Evolutionary conservation across 2,888 invertebrate species (phyloP).

Genomic region (Platycheirus albimanus): DNA sequence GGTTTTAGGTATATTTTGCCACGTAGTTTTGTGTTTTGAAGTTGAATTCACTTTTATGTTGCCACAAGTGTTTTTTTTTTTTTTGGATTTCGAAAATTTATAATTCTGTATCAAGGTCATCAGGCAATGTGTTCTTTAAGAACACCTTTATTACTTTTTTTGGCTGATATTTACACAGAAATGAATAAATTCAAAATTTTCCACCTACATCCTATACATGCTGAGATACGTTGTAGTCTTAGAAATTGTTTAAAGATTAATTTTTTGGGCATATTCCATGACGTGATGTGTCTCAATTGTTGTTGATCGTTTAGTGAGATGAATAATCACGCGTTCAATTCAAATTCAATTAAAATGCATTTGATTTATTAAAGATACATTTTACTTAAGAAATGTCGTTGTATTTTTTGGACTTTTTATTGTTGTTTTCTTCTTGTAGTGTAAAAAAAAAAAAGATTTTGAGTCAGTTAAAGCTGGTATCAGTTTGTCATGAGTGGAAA

Average conservation of each 20-base stretch:
- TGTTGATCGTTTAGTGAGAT: neutral
- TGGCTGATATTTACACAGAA: too few species aligned
- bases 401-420: neutral
- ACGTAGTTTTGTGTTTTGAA: conserved; percentile 1
- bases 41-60: conserved; percentile 1
- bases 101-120: too few species aligned
- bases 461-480: too few species aligned
- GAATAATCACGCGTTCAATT: neutral
- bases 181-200: too few species aligned
- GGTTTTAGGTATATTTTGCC: conserved; percentile 6
- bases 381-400: neutral
- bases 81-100: too few species aligned
- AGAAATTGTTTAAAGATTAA: neutral
- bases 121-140: too few species aligned
- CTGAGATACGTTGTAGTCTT: too few species aligned
- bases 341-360: neutral
- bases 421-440: neutral
- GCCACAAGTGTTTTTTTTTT: conserved; percentile 26
- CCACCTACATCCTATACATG: too few species aligned
- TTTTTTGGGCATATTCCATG: conserved; percentile 1
- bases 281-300: neutral
- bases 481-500: too few species aligned
- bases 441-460: too few species aligned
- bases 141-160: too few species aligned
- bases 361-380: neutral